Percentiles rank a stretch among this genome's conserved stretches.
Evolutionary conservation across 1,140 invertebrate genomes (phyloP).

Genomic region (Tyrophagus putrescentiae): DNA sequence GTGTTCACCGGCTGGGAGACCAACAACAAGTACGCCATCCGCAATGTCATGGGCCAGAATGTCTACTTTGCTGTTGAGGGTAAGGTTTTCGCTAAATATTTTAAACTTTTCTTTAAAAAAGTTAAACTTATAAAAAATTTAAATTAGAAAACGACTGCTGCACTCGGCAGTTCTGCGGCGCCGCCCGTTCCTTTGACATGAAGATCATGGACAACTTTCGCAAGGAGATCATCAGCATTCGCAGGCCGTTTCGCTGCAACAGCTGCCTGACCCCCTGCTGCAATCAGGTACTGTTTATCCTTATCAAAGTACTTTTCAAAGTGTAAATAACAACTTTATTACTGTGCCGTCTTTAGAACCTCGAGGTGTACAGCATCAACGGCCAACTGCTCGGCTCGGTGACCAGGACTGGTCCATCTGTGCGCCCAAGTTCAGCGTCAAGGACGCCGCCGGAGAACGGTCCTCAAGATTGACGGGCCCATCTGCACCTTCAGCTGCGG

Average conservation of each 20-base stretch:
- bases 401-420: conserved; percentile 70
- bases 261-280: conserved; percentile 68
- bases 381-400: conserved; percentile 57
- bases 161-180: conserved; percentile 58
- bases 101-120: background rate
- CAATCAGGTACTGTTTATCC: conserved; percentile 46
- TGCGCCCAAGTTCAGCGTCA: conserved; percentile 56
- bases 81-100: too few relatives aligned
- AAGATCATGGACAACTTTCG: conserved; percentile 59
- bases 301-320: too few relatives aligned
- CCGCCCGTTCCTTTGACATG: conserved; percentile 59
- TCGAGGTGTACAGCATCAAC: conserved; percentile 47
- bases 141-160: conserved; percentile 43
- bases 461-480: conserved; percentile 67
- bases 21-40: conserved; percentile 67
- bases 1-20: conserved; percentile 74
- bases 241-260: conserved; percentile 50
- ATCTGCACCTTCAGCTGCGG: conserved; percentile 60
- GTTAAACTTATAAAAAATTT: background rate
- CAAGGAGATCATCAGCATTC: conserved; percentile 58
- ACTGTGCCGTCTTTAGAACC: conserved; percentile 50
- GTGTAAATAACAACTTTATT: too few relatives aligned
- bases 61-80: conserved; percentile 64
- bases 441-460: conserved; percentile 57
- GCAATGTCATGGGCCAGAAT: conserved; percentile 53